Evolutionary conservation across 2,888 invertebrate species (phyloP).

Genomic region (Protophormia terraenovae): DNA sequence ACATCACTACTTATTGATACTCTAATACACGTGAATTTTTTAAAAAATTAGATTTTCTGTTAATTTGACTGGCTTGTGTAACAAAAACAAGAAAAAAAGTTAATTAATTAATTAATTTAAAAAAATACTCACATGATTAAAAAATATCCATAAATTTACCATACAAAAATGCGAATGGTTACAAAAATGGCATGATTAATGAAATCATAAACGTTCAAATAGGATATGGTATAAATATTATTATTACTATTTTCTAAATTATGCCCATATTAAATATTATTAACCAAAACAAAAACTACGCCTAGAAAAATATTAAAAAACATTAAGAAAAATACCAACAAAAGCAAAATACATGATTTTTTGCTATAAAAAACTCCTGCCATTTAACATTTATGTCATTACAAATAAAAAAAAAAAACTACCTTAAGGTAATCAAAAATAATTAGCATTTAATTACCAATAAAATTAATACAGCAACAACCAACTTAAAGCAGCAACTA

Average conservation of each 20-base stretch:
- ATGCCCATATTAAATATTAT: conserved; percentile 13
- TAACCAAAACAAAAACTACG: conserved; percentile 21
- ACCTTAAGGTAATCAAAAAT: conserved; percentile 55
- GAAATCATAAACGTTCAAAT: conserved; percentile 28
- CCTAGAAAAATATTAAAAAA: conserved; percentile 35
- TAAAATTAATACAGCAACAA: conserved; percentile 47
- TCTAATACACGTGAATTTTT: not conserved
- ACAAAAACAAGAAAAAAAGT: no score
- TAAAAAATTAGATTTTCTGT: not conserved
- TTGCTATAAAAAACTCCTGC: conserved; percentile 12
- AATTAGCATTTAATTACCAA: conserved; percentile 66
- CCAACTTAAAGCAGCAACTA: not conserved
- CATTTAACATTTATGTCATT: conserved; percentile 27
- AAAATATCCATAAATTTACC: not conserved
- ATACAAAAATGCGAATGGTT: not conserved
- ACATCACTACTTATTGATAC: not conserved
- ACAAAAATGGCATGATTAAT: conserved; percentile 48
- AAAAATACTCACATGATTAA: not conserved
- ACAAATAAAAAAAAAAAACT: conserved; percentile 12
- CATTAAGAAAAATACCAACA: not conserved
- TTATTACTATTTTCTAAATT: conserved; percentile 9
- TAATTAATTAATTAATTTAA: conserved; percentile 57
- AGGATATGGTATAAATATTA: conserved; percentile 3
- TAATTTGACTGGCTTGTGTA: not conserved
- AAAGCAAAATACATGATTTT: conserved; percentile 28